Conservation (phyloP, 2,888 invertebrate species). For the Altica lythri region DNA sequence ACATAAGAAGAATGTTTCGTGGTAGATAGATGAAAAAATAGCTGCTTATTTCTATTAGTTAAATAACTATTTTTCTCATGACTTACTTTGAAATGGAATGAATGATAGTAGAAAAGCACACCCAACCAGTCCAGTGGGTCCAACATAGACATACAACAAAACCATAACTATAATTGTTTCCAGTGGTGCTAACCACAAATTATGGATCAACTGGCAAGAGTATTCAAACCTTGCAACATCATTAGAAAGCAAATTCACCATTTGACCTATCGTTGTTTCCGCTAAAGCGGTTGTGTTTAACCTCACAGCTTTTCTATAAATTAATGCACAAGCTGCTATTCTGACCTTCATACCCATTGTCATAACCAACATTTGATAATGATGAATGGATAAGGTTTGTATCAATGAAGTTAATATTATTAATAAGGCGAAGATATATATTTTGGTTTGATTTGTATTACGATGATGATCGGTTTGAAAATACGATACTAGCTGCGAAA, state of each 20-base stretch:
- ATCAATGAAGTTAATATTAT: conserved; percentile 59
- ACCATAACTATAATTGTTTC: conserved; percentile 62
- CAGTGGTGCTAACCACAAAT: conserved; percentile 75
- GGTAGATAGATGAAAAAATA: too few species aligned
- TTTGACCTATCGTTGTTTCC: conserved; percentile 42
- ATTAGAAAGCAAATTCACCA: conserved; percentile 43
- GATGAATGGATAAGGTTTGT: conserved; percentile 66
- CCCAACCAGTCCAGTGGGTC: conserved; percentile 54
- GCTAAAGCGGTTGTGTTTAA: conserved; percentile 34
- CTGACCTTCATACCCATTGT: conserved; percentile 85
- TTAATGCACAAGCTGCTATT: conserved; percentile 78
- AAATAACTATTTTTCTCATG: too few species aligned
- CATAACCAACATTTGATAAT: conserved; percentile 82
- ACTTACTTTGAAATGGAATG: conserved; percentile 53
- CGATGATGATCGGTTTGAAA: conserved; percentile 62
- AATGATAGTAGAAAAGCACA: conserved; percentile 51
- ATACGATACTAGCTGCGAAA: conserved; percentile 62
- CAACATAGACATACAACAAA: conserved; percentile 58
- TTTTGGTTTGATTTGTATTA: conserved; percentile 58
- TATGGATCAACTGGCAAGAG: conserved; percentile 76
- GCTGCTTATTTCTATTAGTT: too few species aligned
- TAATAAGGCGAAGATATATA: conserved; percentile 76
- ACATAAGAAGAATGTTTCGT: too few species aligned
- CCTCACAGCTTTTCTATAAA: conserved; percentile 64
- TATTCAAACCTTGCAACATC: conserved; percentile 80